phyloP scores from a whole-genome alignment of 2,888 invertebrate genomes.

The Andrena fulva region DNA sequence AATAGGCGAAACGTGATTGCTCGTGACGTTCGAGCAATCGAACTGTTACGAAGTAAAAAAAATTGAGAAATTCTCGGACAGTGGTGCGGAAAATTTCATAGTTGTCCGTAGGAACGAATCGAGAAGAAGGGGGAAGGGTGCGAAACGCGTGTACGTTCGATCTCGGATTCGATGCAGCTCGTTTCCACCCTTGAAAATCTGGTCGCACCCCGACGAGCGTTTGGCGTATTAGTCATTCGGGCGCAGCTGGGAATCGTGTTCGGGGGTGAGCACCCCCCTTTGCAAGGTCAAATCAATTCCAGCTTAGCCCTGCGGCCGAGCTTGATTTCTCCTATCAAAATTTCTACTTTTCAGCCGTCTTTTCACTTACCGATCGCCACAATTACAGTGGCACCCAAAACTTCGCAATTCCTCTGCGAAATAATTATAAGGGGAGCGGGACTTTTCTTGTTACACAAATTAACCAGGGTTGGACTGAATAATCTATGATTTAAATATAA shows the following conservation, averaged over 20 bases:
- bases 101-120: slow-evolving; percentile 23
- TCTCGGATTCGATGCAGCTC: slow-evolving; percentile 57
- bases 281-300: slow-evolving; percentile 69
- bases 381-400: neutral
- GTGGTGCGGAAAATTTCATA: slow-evolving; percentile 19
- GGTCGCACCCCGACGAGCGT: slow-evolving; percentile 75
- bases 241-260: slow-evolving; percentile 69
- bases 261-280: slow-evolving; percentile 47
- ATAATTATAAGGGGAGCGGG: too few species aligned
- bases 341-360: neutral
- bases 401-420: too few species aligned
- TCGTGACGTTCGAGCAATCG: neutral
- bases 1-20: too few species aligned
- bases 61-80: neutral
- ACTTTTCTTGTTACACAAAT: too few species aligned
- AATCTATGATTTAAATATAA: too few species aligned
- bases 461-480: too few species aligned
- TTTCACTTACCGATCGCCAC: neutral
- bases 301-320: slow-evolving; percentile 52
- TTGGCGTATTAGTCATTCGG: slow-evolving; percentile 81
- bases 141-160: slow-evolving; percentile 49
- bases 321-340: slow-evolving; percentile 13
- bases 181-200: slow-evolving; percentile 76
- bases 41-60: neutral
- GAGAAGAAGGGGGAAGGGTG: slow-evolving; percentile 28